Base-by-base conservation (phyloP, 2,797 vertebrate species). In the Chromobotia macracanthus region DNA sequence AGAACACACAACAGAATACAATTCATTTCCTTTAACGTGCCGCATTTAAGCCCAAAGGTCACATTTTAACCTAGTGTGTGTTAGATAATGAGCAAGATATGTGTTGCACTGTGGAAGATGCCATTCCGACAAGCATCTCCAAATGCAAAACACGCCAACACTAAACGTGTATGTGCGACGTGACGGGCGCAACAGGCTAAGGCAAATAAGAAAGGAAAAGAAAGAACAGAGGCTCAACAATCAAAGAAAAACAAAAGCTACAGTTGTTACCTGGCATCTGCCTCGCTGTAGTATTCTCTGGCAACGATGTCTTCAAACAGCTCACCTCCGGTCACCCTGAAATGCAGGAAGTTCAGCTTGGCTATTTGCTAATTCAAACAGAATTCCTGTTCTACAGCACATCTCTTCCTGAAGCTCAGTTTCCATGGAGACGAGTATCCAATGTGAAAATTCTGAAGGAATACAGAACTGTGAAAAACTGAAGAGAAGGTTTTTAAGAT, bases 291-390 rank as follows among this genome's bases (percentile, higher is more conserved):
- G 88, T 98, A 99, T 85, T 99, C 97, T 92, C 97, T 95, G 82
- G 97, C 97, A 87, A 99, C 97, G 83, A 99, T 99, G 90, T 99
- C 97, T 90, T 99, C 97, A 90, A 99, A 99, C 78, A 99, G 89
- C 89, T 99, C 97, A 78, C 97, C 97, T 87, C 97, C 97, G 53
- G 97, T 99, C 85, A 98, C 97, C 94, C 97, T 99, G 71, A 68
- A 83, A 80, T 75, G 79, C 44, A 78, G 66, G 13, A 70, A 70
- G 66, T 70, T 78, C 44, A 77, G n/a, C 19, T 53, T 23, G 41
- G 44, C 23, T 44, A 63, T 64, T 65, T 18, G 18, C 71, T 58
- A 50, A 67, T 48, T 78, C 23, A 68, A 74, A 82, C 63, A 60
- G 46, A 66, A 75, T 77, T 75, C 63, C 75, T 51, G 56, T 38